A percentile compares a stretch with the other conserved stretches of the same genome.
These are phyloP conservation scores for Bathynomus jamesi DNA, from an alignment of 1,140 invertebrate genomes.

Conservation along the genomic window DNA sequence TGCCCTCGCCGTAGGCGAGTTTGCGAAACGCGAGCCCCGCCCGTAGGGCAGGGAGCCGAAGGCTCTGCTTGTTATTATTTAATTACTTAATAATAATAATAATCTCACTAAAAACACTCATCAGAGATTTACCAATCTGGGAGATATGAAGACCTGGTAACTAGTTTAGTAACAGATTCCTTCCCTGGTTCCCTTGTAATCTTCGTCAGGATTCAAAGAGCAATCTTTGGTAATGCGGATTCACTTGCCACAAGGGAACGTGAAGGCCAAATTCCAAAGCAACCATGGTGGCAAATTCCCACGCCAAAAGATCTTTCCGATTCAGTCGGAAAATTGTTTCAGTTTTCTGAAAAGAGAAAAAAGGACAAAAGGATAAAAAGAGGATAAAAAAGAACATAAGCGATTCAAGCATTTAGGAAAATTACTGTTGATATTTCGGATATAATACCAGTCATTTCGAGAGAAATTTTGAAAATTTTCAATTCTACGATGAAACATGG, in stretches of 20 bases:
- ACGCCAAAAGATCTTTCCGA: constrained; percentile 78
- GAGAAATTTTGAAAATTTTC: no score
- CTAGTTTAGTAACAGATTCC: background rate
- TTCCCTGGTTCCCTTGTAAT: background rate
- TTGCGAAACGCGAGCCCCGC: no score
- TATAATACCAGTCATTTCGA: no score
- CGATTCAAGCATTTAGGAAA: background rate
- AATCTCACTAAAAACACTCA: no score
- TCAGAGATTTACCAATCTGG: no score
- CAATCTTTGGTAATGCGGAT: constrained; percentile 89
- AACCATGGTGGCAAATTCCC: constrained; percentile 89
- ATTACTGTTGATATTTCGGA: no score
- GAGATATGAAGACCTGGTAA: no score
- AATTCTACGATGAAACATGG: no score
- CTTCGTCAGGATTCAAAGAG: constrained; percentile 59
- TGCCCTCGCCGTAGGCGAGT: no score
- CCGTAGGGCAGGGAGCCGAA: no score
- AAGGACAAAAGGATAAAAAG: background rate
- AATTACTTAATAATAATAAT: no score
- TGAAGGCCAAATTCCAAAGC: constrained; percentile 90
- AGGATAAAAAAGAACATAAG: background rate
- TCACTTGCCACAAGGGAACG: constrained; percentile 79
- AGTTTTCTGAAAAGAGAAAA: constrained; percentile 56
- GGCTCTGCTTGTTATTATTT: no score
- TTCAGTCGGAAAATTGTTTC: constrained; percentile 83